Evolutionary conservation across 2,113 vertebrate species (phyloP), one percentile per base, ranked within the genome.

Genomic region (Cebus imitator): DNA sequence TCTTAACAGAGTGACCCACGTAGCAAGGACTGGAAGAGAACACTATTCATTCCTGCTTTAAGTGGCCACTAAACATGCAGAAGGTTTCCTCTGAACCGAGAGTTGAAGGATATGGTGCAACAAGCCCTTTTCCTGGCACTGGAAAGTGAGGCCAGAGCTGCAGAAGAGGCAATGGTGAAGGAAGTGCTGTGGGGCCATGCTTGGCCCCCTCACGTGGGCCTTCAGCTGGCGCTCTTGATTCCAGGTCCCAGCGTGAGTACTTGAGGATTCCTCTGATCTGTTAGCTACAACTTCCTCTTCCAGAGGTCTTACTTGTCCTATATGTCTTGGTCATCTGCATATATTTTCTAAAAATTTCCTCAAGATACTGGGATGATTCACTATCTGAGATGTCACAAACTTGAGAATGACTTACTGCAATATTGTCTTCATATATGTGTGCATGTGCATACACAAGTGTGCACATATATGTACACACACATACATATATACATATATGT

Each of bases 71-170:
- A 83, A 95, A 70, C 30, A 58, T 2, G 90, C 58, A 43, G 48
- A 96, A 93, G 52, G 55, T 82, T 94, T 92, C 93, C 68, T 86
- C 35, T 18, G 58, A 72, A 79, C 52, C 61, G 73, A 61, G 55
- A 93, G 87, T 78, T 68, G 68, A 88, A 96, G 90, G 75, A 87
- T 94, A 45, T 83, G 66, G 75, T 81, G 89, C 90, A 87, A 37
- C 3, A 73, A 92, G n/a, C 68, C 35, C 66, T 55, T 32, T 94
- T 94, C 91, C 88, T 87, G 93, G 48, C 4, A 0, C 80, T 80
- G 81, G 70, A 48, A 75, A 78, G 61, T 43, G 5, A 45, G 81
- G 45, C 75, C 30, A 45, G 43, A 25, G 37, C 17, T 72, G 12
- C 14, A n/a, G 80, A 6, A 35, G 50, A 76, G 27, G 8, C 25